Evolutionary conservation across 2,797 vertebrate species (phyloP), one percentile per base, ranked within the genome.

Genomic region (Liparis tanakae): DNA sequence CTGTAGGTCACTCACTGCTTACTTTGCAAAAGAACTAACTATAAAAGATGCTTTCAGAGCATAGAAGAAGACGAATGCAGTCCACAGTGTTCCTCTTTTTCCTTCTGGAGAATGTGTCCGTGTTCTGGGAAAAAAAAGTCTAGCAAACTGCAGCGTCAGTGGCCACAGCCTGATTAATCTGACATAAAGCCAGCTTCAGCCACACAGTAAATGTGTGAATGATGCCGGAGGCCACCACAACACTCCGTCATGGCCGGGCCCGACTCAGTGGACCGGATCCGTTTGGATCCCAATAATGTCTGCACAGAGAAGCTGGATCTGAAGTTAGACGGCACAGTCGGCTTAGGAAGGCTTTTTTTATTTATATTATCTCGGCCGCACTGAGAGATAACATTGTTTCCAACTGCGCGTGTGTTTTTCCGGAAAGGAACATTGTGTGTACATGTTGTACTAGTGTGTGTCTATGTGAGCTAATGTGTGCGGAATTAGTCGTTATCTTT

Each of bases 61-160:
- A 0, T 18, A 14, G 48, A 18, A n/a, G n/a, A 34, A 67, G 68
- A 72, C 65, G 65, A 34, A 39, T 30, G 58, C 39, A 37, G 48
- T 44, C 46, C 25, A 22, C 37, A 17, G 0, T 17, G 17, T 30
- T 79, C 6, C 44, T 33, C 13, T 25, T 62, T 34, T 54, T 30
- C 36, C 34, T 55, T 54, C 53, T 62, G 44, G n/a, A 56, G 60
- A 68, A 70, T 36, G 1, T 63, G 44, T 74, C 37, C 57, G 25
- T 30, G 25, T 30, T 30, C 25, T 30, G 25, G 25, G 2, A 30
- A 30, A 30, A 30, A 30, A 30, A 30, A 34, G 51, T 74, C 36
- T 17, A 22, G 34, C 76, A 70, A 81, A 82, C 17, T 63, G 71
- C 68, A 69, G 62, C 5, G 43, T 83, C 72, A 13, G 78, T 83